Evolutionary conservation across 2,888 invertebrate species (phyloP).

Genomic region (Rosalia funebris): DNA sequence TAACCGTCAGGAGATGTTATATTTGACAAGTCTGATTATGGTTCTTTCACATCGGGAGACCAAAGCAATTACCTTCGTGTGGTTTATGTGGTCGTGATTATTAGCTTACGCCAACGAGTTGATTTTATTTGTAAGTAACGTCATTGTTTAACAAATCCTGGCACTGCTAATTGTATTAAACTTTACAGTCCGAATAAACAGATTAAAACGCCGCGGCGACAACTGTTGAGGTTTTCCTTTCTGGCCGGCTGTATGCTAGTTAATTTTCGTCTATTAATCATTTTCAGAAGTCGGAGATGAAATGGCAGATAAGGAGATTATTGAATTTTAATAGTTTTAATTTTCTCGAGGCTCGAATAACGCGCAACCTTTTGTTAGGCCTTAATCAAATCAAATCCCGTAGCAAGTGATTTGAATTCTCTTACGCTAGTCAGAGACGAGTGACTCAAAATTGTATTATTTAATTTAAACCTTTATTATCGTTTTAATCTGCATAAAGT

Average conservation of each 20-base stretch:
- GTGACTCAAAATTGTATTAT: no score
- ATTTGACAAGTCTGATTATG: conserved; percentile 57
- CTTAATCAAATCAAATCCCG: neutral
- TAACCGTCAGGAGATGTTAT: conserved; percentile 52
- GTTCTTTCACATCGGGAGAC: conserved; percentile 48
- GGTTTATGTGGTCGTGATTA: conserved; percentile 47
- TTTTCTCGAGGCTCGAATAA: neutral
- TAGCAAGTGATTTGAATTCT: no score
- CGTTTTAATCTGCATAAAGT: no score
- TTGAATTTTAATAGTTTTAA: conserved; percentile 8
- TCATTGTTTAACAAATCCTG: conserved; percentile 37
- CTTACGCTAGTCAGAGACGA: no score
- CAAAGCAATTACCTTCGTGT: conserved; percentile 47
- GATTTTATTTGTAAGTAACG: conserved; percentile 33
- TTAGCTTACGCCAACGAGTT: conserved; percentile 42
- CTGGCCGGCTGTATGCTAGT: conserved; percentile 8
- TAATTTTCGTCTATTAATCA: conserved; percentile 22
- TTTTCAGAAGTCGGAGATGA: neutral
- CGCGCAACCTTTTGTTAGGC: neutral
- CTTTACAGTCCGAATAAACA: neutral
- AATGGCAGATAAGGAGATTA: conserved; percentile 8
- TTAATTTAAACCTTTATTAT: no score
- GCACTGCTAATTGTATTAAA: conserved; percentile 28
- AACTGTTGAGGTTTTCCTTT: neutral
- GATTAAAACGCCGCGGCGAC: conserved; percentile 1